A percentile compares a stretch with the other conserved stretches of the same genome.
Evolutionary conservation across 2,797 vertebrate species (phyloP).

Genomic region (Orestias chungarensis): DNA sequence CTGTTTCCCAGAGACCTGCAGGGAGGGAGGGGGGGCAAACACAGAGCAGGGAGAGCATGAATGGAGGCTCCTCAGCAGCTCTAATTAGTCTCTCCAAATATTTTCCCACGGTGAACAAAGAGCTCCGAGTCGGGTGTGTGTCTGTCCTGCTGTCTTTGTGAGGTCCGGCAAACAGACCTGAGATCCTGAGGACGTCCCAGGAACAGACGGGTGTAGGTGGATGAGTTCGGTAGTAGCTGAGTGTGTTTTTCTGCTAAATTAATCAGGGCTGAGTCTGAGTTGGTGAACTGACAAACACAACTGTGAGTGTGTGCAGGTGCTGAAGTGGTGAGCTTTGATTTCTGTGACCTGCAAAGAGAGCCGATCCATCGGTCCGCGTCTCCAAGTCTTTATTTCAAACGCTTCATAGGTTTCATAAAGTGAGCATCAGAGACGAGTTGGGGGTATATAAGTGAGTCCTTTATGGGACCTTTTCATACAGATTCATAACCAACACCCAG

Average conservation of each 20-base stretch:
- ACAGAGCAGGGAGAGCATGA: conserved; percentile 38
- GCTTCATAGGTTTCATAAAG: no score
- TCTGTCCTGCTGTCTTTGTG: conserved; percentile 5
- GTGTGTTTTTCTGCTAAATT: conserved; percentile 4
- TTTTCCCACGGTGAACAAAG: conserved; percentile 70
- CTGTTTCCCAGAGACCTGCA: conserved; percentile 71
- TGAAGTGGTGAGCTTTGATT: no score
- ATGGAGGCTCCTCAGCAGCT: conserved; percentile 47
- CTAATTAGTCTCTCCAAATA: conserved; percentile 54
- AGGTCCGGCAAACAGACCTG: background rate
- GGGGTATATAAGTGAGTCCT: no score
- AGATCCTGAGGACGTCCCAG: background rate
- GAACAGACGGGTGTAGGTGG: background rate
- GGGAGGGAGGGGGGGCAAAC: background rate
- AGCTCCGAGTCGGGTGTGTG: background rate
- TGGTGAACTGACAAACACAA: background rate
- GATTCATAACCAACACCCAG: no score
- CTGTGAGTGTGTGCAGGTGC: background rate
- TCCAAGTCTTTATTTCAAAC: no score
- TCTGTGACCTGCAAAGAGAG: background rate
- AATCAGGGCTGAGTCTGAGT: background rate
- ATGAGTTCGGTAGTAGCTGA: no score
- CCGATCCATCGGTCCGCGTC: background rate
- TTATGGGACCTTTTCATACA: no score
- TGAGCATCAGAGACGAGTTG: no score